Evolutionary conservation across 2,888 invertebrate genomes (phyloP).

Genomic region (Cataglyphis cursor): DNA sequence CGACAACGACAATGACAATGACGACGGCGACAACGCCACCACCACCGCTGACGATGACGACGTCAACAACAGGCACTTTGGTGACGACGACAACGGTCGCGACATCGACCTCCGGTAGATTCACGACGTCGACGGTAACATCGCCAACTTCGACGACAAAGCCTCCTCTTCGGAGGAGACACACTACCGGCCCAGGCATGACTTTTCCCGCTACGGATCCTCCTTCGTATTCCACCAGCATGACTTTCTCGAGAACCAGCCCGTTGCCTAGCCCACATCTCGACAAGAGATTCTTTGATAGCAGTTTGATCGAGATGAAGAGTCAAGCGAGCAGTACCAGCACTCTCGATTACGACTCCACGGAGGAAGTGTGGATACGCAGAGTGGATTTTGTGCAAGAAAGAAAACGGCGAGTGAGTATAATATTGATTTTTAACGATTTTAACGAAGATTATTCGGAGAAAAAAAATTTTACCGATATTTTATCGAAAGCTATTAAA

Average conservation of each 20-base stretch:
- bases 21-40: no score
- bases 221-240: slow-evolving; percentile 84
- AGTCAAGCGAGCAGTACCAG: slow-evolving; percentile 90
- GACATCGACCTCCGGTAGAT: slow-evolving; percentile 16
- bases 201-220: slow-evolving; percentile 85
- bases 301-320: slow-evolving; percentile 93
- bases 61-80: neutral
- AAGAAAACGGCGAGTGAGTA: slow-evolving; percentile 88
- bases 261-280: slow-evolving; percentile 90
- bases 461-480: neutral
- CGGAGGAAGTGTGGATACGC: slow-evolving; percentile 92
- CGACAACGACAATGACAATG: slow-evolving; percentile 61
- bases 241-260: slow-evolving; percentile 86
- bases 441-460: neutral
- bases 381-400: slow-evolving; percentile 87
- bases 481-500: neutral
- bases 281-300: slow-evolving; percentile 94
- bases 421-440: slow-evolving; percentile 4
- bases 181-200: slow-evolving; percentile 85
- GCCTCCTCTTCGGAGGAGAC: slow-evolving; percentile 82
- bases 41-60: neutral
- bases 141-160: slow-evolving; percentile 83
- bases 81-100: slow-evolving; percentile 59
- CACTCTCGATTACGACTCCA: slow-evolving; percentile 88
- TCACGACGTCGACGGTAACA: slow-evolving; percentile 73